Percentiles rank a stretch among this genome's conserved stretches.
Conservation (phyloP, 2,888 invertebrate species). For the Neelides folsomi region DNA sequence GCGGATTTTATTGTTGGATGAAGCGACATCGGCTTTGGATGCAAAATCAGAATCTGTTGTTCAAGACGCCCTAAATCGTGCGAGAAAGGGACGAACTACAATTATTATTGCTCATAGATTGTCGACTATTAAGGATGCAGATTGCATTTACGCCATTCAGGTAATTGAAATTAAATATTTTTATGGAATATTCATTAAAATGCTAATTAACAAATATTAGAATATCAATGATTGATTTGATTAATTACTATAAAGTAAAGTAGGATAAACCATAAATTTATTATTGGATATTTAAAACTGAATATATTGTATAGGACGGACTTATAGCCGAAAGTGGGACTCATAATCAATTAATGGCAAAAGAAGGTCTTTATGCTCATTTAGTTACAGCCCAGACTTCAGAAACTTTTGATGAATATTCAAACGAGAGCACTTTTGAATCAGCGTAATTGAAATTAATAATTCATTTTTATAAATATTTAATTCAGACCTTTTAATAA, state of each 20-base stretch:
- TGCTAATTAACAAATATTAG: neutral
- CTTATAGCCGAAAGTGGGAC: conserved; percentile 35
- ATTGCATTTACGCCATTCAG: conserved; percentile 35
- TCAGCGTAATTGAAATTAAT: conserved; percentile 7
- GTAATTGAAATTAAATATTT: conserved; percentile 13
- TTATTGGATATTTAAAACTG: too few relatives aligned
- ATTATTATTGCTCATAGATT: conserved; percentile 37
- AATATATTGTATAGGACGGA: conserved; percentile 31
- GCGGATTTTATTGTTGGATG: conserved; percentile 39
- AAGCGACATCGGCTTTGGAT: conserved; percentile 44
- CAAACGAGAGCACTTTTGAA: conserved; percentile 17
- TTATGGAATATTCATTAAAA: too few relatives aligned
- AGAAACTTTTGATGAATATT: conserved; percentile 21
- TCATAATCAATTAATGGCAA: conserved; percentile 35
- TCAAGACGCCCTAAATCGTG: conserved; percentile 43
- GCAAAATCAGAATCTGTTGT: conserved; percentile 42
- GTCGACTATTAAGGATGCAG: conserved; percentile 35
- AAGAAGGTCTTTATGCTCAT: conserved; percentile 35
- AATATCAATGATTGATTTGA: too few relatives aligned
- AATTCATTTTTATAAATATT: neutral
- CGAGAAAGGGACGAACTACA: conserved; percentile 37
- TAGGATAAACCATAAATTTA: too few relatives aligned
- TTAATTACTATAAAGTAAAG: too few relatives aligned
- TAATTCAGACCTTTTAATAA: too few relatives aligned
- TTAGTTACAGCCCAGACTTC: conserved; percentile 34